A percentile compares a stretch with the other conserved stretches of the same genome.
Conservation (phyloP, 2,113 vertebrate genomes). For the Cricetomys ansorgei region DNA sequence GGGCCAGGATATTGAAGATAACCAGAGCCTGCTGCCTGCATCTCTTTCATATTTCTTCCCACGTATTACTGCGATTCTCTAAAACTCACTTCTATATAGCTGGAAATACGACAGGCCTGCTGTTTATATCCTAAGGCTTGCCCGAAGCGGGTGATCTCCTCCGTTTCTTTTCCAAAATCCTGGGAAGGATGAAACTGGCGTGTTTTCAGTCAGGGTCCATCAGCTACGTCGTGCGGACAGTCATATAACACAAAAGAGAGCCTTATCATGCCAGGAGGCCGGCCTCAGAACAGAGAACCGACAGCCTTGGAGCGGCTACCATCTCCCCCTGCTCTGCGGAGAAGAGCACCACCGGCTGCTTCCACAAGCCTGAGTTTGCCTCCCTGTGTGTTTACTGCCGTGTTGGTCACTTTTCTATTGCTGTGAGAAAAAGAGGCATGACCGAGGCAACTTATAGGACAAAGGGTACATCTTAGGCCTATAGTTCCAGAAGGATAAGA, state of each 20-base stretch:
- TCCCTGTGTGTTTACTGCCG: neutral
- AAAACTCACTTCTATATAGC: neutral
- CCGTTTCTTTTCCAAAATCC: neutral
- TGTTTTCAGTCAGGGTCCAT: neutral
- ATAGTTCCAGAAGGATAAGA: neutral
- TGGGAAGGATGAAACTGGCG: neutral
- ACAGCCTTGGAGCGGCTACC: neutral
- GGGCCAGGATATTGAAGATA: neutral
- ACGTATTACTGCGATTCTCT: neutral
- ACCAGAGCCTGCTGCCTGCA: neutral
- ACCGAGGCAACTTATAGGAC: neutral
- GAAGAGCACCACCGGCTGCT: neutral
- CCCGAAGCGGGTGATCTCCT: neutral
- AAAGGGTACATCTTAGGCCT: neutral
- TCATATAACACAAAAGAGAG: neutral
- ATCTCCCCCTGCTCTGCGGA: neutral
- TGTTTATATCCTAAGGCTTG: neutral
- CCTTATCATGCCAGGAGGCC: neutral
- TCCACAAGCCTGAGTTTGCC: neutral
- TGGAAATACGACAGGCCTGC: neutral
- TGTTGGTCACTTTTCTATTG: neutral
- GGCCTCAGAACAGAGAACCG: neutral
- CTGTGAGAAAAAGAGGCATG: neutral
- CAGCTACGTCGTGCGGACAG: neutral
- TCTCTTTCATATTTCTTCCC: neutral